Conservation (phyloP, 2,888 invertebrate genomes). For the Amiota communis region DNA sequence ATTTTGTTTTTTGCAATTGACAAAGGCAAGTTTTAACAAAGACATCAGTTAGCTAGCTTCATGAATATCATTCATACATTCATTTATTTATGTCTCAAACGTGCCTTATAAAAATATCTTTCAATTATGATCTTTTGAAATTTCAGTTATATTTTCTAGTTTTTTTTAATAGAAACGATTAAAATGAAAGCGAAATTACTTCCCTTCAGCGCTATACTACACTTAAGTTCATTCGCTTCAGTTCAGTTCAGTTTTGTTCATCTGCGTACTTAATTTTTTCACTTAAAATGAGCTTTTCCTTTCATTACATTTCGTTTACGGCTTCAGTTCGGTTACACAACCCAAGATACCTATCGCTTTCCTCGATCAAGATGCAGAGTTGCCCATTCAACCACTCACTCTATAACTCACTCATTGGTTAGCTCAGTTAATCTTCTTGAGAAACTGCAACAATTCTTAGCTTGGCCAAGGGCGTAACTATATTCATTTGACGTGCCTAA, state of each 20-base stretch:
- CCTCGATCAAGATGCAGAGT: neutral
- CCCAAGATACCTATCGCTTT: neutral
- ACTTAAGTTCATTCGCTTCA: neutral
- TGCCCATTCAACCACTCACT: neutral
- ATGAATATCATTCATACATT: too few species aligned
- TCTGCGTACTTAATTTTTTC: slow-evolving; percentile 4
- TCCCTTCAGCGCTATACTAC: slow-evolving; percentile 7
- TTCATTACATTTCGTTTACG: slow-evolving; percentile 8
- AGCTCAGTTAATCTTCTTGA: neutral
- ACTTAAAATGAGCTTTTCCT: neutral
- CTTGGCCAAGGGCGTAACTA: slow-evolving; percentile 13
- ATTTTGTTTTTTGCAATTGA: too few species aligned
- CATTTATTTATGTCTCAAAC: too few species aligned
- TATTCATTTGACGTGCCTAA: slow-evolving; percentile 10
- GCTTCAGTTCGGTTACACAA: slow-evolving; percentile 22
- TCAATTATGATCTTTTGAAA: neutral
- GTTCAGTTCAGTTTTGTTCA: slow-evolving; percentile 5
- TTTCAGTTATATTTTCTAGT: neutral
- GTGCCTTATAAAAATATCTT: too few species aligned
- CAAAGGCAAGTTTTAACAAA: too few species aligned
- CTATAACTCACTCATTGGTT: neutral
- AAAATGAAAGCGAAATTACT: slow-evolving; percentile 18
- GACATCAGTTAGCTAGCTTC: too few species aligned
- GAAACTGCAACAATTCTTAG: neutral
- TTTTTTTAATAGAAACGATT: neutral